phyloP scores from a whole-genome alignment of 2,888 invertebrate genomes.

The Ypsolopha sequella region DNA sequence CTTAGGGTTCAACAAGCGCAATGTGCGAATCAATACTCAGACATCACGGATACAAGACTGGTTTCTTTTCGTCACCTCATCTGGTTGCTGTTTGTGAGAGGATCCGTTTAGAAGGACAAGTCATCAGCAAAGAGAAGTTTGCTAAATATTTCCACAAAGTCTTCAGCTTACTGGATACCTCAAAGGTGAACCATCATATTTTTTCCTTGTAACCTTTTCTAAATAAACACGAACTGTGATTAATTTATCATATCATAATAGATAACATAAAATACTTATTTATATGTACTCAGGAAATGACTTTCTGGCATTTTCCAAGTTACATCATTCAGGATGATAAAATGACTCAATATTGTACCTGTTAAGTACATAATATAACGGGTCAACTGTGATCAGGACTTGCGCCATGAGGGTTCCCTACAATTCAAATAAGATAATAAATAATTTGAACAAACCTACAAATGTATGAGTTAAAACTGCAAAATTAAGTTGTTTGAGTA shows the following conservation, averaged over 20 bases:
- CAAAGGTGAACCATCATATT: slow-evolving; percentile 28
- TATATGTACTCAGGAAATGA: too few species aligned
- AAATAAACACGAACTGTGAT: neutral
- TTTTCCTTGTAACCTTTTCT: too few species aligned
- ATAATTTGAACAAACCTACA: too few species aligned
- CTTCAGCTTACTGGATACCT: slow-evolving; percentile 70
- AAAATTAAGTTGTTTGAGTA: too few species aligned
- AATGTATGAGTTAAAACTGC: too few species aligned
- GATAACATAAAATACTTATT: neutral
- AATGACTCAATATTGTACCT: too few species aligned
- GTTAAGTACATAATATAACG: too few species aligned
- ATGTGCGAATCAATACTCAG: slow-evolving; percentile 91
- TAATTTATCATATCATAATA: neutral
- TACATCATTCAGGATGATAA: too few species aligned
- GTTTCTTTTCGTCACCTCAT: slow-evolving; percentile 97
- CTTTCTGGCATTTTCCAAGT: too few species aligned
- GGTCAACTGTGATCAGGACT: too few species aligned
- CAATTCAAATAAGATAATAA: too few species aligned
- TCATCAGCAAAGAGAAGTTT: slow-evolving; percentile 82
- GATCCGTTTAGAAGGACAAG: slow-evolving; percentile 87
- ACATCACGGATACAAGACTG: slow-evolving; percentile 86
- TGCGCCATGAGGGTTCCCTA: too few species aligned
- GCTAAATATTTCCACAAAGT: slow-evolving; percentile 85
- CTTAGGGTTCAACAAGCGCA: slow-evolving; percentile 90
- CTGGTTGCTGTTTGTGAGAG: slow-evolving; percentile 92